Base-by-base conservation (phyloP, 2,888 invertebrate genomes). In the Amphipoea oculea region DNA sequence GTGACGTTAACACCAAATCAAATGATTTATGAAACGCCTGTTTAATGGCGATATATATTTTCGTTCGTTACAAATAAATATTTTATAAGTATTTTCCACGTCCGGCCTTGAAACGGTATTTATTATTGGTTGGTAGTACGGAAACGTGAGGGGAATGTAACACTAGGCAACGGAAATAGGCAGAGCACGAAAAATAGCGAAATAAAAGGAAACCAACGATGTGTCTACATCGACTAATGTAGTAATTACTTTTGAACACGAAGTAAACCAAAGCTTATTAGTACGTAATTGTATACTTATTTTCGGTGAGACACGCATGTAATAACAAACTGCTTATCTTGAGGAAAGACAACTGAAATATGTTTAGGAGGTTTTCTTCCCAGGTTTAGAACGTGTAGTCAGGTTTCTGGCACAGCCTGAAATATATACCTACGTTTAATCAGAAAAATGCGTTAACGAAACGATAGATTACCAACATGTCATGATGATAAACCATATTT, bases 1-100 rank as follows among this genome's bases (percentile, higher is more conserved):
- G 36, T 82, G 85, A 68, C 76, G 66, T 78, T 78, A 73, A 74
- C 65, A 78, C 73, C 71, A 82, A 87, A 85, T 78, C 69, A 74
- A 82, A 85, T 78, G 83, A 87, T 87, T 84, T 84, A 83, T 87
- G 78, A 70, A 80, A 71, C 65, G 66, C 68, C 60, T 83, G 66
- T 79, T 74, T 79, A 85, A 80, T 83, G 63, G 74, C 79, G 73
- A 85, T 81, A 84, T 72, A 54, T 79, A 73, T 81, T 79, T 76
- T 71, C n/a, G 62, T 77, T 79, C 45, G 57, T 77, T 75, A 85
- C 60, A 80, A 86, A 84, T 76, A 82, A 70, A 73, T 83, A 73
- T 77, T 86, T 84, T 82, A 72, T 78, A 72, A 82, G 76, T 76
- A 80, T 78, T 78, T 73, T 69, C 70, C 54, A 78, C 68, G 76